A percentile compares a stretch with the other conserved stretches of the same genome.
Evolutionary conservation across 2,113 vertebrate species (phyloP).

Genomic region (Danionella cerebrum): DNA sequence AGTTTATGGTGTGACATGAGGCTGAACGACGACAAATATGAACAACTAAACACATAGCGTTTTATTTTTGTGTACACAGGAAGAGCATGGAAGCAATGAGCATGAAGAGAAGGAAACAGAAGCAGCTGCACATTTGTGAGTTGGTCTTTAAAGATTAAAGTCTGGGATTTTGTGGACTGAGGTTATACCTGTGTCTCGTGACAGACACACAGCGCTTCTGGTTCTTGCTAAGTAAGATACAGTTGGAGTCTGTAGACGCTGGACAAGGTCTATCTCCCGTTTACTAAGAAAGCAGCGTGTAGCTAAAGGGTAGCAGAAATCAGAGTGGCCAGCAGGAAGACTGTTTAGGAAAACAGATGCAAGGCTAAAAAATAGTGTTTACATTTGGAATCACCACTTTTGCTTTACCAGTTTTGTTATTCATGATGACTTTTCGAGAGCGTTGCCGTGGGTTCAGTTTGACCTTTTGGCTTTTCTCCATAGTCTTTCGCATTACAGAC

Average conservation of each 20-base stretch:
- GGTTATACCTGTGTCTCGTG: constrained; percentile 82
- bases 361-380: constrained; percentile 24
- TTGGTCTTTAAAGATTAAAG: background rate
- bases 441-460: constrained; percentile 69
- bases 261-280: constrained; percentile 90
- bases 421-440: constrained; percentile 70
- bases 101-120: constrained; percentile 56
- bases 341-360: constrained; percentile 33
- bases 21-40: constrained; percentile 97
- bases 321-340: constrained; percentile 21
- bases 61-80: background rate
- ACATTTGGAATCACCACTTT: constrained; percentile 55
- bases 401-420: too few species aligned
- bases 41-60: constrained; percentile 70
- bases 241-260: constrained; percentile 85
- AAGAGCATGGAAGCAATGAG: constrained; percentile 36
- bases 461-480: constrained; percentile 82
- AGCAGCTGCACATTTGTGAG: constrained; percentile 52
- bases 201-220: constrained; percentile 83
- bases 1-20: constrained; percentile 84
- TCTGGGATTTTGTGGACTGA: background rate
- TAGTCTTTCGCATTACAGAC: constrained; percentile 78
- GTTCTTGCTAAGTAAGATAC: constrained; percentile 91
- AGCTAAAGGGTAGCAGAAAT: constrained; percentile 60
- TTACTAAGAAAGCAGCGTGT: constrained; percentile 78